phyloP scores from a whole-genome alignment of 2,888 invertebrate species.

The Amphipoea lucens region DNA sequence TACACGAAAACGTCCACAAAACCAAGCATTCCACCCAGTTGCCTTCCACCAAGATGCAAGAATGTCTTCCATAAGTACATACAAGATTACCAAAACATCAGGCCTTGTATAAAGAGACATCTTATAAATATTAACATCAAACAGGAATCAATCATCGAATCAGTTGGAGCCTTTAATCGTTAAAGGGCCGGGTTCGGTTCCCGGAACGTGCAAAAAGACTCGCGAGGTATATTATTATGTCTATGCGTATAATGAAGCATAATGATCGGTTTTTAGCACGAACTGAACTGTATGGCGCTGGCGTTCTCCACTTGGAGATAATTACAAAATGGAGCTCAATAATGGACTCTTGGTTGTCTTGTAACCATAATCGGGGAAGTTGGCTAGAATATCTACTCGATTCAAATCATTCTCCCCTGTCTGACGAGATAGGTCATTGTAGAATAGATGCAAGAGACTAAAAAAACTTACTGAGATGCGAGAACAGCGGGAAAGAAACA shows the following conservation, averaged over 20 bases:
- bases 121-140: conserved; percentile 45
- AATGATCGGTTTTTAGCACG: conserved; percentile 53
- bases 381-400: neutral
- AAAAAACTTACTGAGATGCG: neutral
- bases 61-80: conserved; percentile 3
- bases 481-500: neutral
- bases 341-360: conserved; percentile 16
- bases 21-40: neutral
- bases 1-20: neutral
- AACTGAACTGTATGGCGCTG: conserved; percentile 51
- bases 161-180: conserved; percentile 32
- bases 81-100: conserved; percentile 38
- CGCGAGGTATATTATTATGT: conserved; percentile 44
- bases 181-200: conserved; percentile 55
- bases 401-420: neutral
- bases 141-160: conserved; percentile 59
- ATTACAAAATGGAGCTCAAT: conserved; percentile 39
- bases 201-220: conserved; percentile 61
- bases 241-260: conserved; percentile 50
- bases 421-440: neutral
- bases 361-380: neutral
- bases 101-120: conserved; percentile 20
- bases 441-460: neutral
- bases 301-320: conserved; percentile 16
- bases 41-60: conserved; percentile 1